A percentile compares a stretch with the other conserved stretches of the same genome.
phyloP scores from a whole-genome alignment of 2,888 invertebrate genomes.

The Eupithecia abbreviata region DNA sequence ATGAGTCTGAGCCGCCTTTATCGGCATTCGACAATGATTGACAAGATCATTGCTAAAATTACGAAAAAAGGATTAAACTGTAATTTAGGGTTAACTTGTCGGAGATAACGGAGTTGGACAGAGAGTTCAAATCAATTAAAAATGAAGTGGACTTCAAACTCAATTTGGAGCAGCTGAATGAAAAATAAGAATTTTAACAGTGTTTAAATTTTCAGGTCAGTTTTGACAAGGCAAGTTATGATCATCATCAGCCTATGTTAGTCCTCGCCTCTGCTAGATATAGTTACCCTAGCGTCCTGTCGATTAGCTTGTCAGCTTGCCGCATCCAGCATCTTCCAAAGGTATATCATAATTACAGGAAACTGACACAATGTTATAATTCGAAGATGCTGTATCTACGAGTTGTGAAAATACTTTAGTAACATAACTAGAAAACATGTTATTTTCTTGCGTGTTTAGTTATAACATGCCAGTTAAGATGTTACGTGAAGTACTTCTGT shows the following conservation, averaged over 20 bases:
- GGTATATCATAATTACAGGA: background rate
- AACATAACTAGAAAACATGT: background rate
- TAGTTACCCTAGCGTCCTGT: background rate
- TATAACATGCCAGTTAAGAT: background rate
- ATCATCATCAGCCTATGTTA: background rate
- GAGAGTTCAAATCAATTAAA: constrained; percentile 2
- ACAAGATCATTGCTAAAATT: constrained; percentile 47
- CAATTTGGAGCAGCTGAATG: background rate
- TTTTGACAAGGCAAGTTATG: background rate
- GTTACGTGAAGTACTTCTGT: background rate
- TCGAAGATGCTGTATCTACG: background rate
- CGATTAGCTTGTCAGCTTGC: background rate
- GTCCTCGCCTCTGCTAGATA: background rate
- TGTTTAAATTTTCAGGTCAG: background rate
- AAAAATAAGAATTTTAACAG: background rate
- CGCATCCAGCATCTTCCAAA: background rate
- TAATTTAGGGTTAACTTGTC: constrained; percentile 30
- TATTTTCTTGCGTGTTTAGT: background rate
- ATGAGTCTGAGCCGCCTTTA: constrained; percentile 54
- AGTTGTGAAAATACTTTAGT: background rate
- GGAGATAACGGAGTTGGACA: background rate
- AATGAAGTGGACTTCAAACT: background rate
- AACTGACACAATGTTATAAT: background rate
- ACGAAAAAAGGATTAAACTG: constrained; percentile 36
- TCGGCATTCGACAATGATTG: constrained; percentile 54